phyloP scores from a whole-genome alignment of 2,797 vertebrate genomes.

The Caiman crocodilus region DNA sequence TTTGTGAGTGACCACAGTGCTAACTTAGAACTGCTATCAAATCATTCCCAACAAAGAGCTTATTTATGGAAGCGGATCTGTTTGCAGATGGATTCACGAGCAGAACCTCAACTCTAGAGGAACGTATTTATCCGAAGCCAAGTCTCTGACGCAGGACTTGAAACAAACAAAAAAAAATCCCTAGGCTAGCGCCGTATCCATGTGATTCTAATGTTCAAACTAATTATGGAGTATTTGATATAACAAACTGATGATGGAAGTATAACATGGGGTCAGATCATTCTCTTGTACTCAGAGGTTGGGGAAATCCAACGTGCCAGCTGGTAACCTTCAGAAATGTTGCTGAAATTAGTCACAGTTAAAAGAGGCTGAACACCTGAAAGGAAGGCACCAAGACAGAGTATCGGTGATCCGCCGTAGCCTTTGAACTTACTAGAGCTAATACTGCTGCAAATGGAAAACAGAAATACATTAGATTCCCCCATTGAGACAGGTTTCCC shows the following conservation, averaged over 20 bases:
- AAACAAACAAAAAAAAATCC: background rate
- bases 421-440: background rate
- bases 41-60: slow-evolving; percentile 24
- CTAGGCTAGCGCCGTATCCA: background rate
- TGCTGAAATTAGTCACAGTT: background rate
- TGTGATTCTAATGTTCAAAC: background rate
- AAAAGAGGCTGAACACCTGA: background rate
- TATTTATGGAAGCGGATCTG: slow-evolving; percentile 45
- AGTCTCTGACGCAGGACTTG: background rate
- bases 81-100: slow-evolving; percentile 31
- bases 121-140: background rate
- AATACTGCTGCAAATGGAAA: background rate
- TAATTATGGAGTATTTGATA: background rate
- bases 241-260: background rate
- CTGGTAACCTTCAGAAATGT: background rate
- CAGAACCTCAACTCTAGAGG: background rate
- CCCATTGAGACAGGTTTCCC: slow-evolving; percentile 44
- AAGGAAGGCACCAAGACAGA: background rate
- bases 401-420: background rate
- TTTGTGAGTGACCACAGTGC: background rate
- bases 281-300: background rate
- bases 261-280: background rate
- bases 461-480: background rate
- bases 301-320: fast-evolving
- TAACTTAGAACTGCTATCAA: slow-evolving; percentile 46